phyloP scores from a whole-genome alignment of 2,888 invertebrate species.

The Hymenopus coronatus region DNA sequence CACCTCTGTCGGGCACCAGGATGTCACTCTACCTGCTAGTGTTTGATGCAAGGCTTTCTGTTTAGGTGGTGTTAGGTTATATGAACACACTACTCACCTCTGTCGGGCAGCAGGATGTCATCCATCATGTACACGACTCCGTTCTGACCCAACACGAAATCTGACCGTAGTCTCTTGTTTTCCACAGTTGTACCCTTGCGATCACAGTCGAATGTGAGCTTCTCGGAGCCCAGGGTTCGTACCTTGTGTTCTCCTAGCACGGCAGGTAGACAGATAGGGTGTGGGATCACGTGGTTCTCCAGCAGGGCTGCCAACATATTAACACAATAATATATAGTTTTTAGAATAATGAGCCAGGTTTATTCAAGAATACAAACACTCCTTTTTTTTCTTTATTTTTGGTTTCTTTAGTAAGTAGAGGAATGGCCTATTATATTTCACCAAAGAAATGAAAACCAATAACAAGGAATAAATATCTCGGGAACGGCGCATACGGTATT shows the following conservation, averaged over 20 bases:
- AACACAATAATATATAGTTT: background rate
- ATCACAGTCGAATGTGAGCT: constrained; percentile 48
- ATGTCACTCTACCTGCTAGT: no score
- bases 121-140: constrained; percentile 51
- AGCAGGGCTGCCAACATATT: constrained; percentile 44
- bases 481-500: no score
- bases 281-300: constrained; percentile 49
- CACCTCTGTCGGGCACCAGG: no score
- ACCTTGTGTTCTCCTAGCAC: constrained; percentile 48
- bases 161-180: constrained; percentile 43
- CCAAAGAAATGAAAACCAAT: no score
- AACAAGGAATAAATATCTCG: no score
- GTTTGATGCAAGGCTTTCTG: no score
- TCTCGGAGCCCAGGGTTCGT: constrained; percentile 44
- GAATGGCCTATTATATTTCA: no score
- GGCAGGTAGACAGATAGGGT: constrained; percentile 49
- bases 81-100: constrained; percentile 46
- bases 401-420: background rate
- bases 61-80: no score
- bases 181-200: constrained; percentile 46
- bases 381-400: background rate
- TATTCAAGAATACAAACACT: background rate
- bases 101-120: constrained; percentile 49
- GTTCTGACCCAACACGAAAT: constrained; percentile 47
- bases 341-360: background rate